A percentile compares a stretch with the other conserved stretches of the same genome.
phyloP scores from a whole-genome alignment of 2,113 vertebrate genomes.

The Trichomycterus rosablanca region DNA sequence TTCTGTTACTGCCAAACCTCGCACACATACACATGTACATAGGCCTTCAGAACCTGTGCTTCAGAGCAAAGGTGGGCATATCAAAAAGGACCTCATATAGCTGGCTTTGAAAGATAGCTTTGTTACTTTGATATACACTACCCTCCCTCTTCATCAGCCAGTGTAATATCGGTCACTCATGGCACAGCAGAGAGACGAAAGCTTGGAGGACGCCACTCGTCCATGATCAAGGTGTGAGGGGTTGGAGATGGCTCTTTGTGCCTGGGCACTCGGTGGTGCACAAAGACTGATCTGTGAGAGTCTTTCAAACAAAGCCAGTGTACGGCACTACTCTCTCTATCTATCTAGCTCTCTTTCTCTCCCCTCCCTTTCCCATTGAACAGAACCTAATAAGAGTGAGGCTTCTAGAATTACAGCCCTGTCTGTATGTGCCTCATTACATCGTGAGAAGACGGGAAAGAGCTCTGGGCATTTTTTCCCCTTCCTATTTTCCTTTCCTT shows the following conservation, averaged over 20 bases:
- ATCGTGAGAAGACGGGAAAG: constrained; percentile 70
- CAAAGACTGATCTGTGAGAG: constrained; percentile 45
- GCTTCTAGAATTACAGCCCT: constrained; percentile 71
- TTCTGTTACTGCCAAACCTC: too few relatives aligned
- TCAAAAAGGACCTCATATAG: constrained; percentile 67
- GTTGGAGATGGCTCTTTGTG: constrained; percentile 49
- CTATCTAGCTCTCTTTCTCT: constrained; percentile 43
- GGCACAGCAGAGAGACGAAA: constrained; percentile 41
- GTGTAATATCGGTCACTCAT: constrained; percentile 57
- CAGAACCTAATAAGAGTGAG: constrained; percentile 70
- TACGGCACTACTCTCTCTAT: constrained; percentile 48
- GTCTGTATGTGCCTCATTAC: constrained; percentile 75
- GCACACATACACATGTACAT: constrained; percentile 52
- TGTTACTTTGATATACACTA: constrained; percentile 51
- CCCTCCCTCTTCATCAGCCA: constrained; percentile 51
- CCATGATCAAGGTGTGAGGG: constrained; percentile 52
- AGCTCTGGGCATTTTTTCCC: constrained; percentile 51
- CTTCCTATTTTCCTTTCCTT: not conserved
- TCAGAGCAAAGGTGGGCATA: constrained; percentile 65
- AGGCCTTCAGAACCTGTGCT: constrained; percentile 55
- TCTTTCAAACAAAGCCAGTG: constrained; percentile 52
- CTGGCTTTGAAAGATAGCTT: constrained; percentile 66
- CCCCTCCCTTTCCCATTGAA: constrained; percentile 33
- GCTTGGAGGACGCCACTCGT: constrained; percentile 49
- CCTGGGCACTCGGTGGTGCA: constrained; percentile 44